Conservation (phyloP, 2,113 vertebrate species). For the Vanacampus margaritifer region DNA sequence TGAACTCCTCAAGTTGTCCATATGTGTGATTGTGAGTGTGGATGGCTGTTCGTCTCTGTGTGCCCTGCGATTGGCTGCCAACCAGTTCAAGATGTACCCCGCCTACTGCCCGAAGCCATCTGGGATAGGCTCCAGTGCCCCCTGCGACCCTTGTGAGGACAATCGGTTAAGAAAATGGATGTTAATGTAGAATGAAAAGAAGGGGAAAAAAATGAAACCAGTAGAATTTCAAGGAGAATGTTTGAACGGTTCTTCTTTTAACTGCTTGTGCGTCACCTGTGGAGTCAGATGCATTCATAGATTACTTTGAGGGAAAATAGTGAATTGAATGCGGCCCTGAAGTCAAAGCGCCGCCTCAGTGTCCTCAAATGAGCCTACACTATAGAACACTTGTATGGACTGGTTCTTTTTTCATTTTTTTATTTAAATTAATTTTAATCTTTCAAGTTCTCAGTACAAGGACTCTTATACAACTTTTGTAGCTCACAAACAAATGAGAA, state of each 20-base stretch:
- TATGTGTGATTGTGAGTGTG: too few relatives aligned
- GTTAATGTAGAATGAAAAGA: not conserved
- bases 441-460: not conserved
- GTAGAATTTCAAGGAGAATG: not conserved
- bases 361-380: not conserved
- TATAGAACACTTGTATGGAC: not conserved
- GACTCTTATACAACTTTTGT: not conserved
- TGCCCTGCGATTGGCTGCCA: too few relatives aligned
- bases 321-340: slow-evolving; percentile 32
- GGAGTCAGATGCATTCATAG: slow-evolving; percentile 13
- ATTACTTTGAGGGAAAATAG: slow-evolving; percentile 17
- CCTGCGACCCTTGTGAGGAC: too few relatives aligned
- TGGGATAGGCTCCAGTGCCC: too few relatives aligned
- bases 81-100: too few relatives aligned
- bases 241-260: slow-evolving; percentile 14
- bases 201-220: not conserved
- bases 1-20: too few relatives aligned
- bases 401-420: not conserved
- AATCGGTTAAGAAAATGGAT: too few relatives aligned
- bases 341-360: slow-evolving; percentile 11
- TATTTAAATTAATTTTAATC: not conserved
- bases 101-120: too few relatives aligned
- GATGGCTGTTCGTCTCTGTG: too few relatives aligned
- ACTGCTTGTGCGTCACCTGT: too few relatives aligned
- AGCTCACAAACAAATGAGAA: not conserved